Evolutionary conservation across 2,888 invertebrate genomes (phyloP).

Genomic region (Cremastinae sp.): DNA sequence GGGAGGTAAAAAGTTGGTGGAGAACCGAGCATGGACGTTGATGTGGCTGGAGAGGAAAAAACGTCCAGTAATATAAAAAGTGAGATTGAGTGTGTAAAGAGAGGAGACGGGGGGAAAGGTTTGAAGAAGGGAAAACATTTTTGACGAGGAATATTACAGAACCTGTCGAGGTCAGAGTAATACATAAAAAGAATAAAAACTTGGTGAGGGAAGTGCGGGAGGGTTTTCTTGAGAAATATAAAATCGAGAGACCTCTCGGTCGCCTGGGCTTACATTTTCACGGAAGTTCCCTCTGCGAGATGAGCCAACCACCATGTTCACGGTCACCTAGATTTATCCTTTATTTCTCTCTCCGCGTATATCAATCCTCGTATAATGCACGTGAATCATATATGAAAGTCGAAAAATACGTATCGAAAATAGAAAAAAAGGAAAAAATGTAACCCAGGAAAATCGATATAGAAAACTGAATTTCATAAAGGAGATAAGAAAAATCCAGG

Average conservation of each 20-base stretch:
- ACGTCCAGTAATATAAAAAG: neutral
- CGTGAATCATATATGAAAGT: neutral
- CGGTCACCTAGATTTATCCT: neutral
- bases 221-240: slow-evolving; percentile 19
- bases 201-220: neutral
- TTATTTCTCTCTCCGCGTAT: neutral
- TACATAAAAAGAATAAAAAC: slow-evolving; percentile 5
- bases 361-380: slow-evolving; percentile 1
- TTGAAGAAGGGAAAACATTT: slow-evolving; percentile 13
- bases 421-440: neutral
- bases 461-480: no score
- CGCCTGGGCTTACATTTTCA: slow-evolving; percentile 43
- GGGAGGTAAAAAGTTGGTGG: slow-evolving; percentile 18
- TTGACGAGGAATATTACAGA: slow-evolving; percentile 16
- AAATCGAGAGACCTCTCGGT: slow-evolving; percentile 46
- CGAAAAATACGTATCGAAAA: neutral
- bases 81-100: neutral
- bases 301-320: neutral
- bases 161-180: slow-evolving; percentile 18
- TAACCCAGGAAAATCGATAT: neutral
- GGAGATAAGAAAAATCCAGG: no score
- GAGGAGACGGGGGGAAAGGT: neutral
- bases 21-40: slow-evolving; percentile 8
- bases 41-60: neutral
- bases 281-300: slow-evolving; percentile 1